phyloP scores from a whole-genome alignment of 2,797 vertebrate genomes.

The Syngnathus acus region DNA sequence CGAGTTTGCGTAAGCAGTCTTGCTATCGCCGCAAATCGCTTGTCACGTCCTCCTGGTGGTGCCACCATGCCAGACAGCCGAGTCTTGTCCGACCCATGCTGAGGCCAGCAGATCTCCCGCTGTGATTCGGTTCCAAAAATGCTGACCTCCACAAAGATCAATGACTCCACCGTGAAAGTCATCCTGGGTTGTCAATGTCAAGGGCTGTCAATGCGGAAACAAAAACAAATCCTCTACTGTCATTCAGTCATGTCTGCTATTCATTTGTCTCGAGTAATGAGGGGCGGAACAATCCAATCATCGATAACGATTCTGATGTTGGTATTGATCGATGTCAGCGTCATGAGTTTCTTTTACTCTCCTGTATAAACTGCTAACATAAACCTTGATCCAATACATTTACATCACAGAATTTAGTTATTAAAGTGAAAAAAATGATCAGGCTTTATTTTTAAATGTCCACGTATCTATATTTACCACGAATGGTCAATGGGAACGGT shows the following conservation, averaged over 20 bases:
- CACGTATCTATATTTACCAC: too few species aligned
- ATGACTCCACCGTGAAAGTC: not conserved
- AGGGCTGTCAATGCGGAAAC: not conserved
- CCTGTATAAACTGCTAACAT: not conserved
- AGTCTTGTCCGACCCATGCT: not conserved
- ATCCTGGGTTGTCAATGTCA: conserved; percentile 1
- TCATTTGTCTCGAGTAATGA: not conserved
- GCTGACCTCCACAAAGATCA: not conserved
- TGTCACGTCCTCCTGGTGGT: not conserved
- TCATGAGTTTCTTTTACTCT: not conserved
- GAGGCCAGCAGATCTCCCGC: conserved; percentile 1
- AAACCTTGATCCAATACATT: not conserved
- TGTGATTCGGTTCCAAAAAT: not conserved
- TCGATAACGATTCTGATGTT: not conserved
- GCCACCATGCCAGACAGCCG: not conserved
- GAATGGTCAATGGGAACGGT: too few species aligned
- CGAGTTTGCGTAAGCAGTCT: not conserved
- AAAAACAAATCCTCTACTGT: not conserved
- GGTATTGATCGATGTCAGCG: not conserved
- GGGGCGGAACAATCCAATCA: not conserved
- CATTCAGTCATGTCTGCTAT: not conserved
- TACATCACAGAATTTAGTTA: not conserved
- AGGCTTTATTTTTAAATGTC: too few species aligned
- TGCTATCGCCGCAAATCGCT: not conserved
- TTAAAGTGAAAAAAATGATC: too few species aligned